A percentile compares a stretch with the other conserved stretches of the same genome.
These are phyloP conservation scores for Phrynocephalus guinanensis DNA, from an alignment of 2,797 vertebrate species.

Conservation along the genomic window DNA sequence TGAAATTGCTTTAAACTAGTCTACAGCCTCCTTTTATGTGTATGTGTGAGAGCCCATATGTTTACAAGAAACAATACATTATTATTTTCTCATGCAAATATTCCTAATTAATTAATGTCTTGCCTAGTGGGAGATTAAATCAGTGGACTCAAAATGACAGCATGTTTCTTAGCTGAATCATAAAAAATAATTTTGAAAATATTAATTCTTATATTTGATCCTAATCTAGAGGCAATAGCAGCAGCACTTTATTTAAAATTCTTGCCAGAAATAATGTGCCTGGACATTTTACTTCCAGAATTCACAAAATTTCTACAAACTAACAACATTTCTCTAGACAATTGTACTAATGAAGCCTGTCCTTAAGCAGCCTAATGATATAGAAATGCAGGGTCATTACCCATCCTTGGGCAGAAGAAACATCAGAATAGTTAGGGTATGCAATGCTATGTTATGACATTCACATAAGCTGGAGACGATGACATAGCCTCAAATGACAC, in stretches of 20 bases:
- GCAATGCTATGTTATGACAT: not conserved
- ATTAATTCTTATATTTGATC: constrained; percentile 16
- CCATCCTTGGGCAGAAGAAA: constrained; percentile 45
- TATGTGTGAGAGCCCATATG: constrained; percentile 23
- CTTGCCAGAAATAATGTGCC: not conserved
- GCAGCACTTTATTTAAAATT: not conserved
- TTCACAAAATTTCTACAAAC: not conserved
- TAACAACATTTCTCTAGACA: not conserved
- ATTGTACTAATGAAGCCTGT: not conserved
- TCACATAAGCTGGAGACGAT: constrained; percentile 23
- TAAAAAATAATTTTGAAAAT: constrained; percentile 12
- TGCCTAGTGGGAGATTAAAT: constrained; percentile 9
- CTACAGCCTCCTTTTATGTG: constrained; percentile 50
- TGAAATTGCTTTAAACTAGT: not conserved
- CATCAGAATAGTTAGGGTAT: constrained; percentile 14
- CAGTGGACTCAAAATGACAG: constrained; percentile 14
- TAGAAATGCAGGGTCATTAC: constrained; percentile 36
- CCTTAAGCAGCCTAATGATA: constrained; percentile 42
- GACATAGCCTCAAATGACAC: constrained; percentile 16
- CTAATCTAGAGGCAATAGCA: not conserved
- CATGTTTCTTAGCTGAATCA: not conserved
- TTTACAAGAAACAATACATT: constrained; percentile 47
- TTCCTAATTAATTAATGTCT: constrained; percentile 33
- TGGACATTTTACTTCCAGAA: not conserved
- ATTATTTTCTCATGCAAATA: constrained; percentile 40